Evolutionary conservation across 2,113 vertebrate species (phyloP).

Genomic region (Aspiorhynchus laticeps): DNA sequence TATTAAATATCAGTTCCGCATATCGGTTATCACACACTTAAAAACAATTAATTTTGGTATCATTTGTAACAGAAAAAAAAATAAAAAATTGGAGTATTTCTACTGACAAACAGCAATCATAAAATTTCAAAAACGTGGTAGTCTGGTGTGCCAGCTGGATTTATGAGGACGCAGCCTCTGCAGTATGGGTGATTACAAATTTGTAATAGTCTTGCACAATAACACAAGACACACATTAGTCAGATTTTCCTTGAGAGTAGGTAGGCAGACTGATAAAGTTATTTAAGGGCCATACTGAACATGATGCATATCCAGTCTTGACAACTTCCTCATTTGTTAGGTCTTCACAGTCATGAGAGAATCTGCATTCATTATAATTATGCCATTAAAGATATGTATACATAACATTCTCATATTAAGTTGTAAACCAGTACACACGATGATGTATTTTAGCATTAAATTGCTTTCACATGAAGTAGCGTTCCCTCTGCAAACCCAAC

Average conservation of each 20-base stretch:
- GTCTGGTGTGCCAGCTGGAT: background rate
- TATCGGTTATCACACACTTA: background rate
- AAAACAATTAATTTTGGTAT: background rate
- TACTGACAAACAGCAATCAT: background rate
- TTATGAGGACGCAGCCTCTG: background rate
- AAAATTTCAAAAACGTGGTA: background rate
- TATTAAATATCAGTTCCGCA: background rate
- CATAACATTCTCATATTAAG: background rate
- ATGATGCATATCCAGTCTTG: conserved; percentile 1
- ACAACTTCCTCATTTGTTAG: background rate
- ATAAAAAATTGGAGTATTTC: background rate
- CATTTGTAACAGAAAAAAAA: background rate
- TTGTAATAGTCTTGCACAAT: background rate
- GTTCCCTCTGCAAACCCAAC: background rate
- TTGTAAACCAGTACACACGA: background rate
- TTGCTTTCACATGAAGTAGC: background rate
- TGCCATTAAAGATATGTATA: background rate
- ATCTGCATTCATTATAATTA: background rate
- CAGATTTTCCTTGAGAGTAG: background rate
- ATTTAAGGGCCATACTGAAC: background rate
- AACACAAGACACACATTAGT: background rate
- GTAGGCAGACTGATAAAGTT: conserved; percentile 18
- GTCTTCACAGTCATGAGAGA: background rate
- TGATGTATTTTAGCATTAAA: background rate
- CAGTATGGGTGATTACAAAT: background rate